Base-by-base conservation (phyloP, 2,888 invertebrate genomes). In the Lamproptera curius region DNA sequence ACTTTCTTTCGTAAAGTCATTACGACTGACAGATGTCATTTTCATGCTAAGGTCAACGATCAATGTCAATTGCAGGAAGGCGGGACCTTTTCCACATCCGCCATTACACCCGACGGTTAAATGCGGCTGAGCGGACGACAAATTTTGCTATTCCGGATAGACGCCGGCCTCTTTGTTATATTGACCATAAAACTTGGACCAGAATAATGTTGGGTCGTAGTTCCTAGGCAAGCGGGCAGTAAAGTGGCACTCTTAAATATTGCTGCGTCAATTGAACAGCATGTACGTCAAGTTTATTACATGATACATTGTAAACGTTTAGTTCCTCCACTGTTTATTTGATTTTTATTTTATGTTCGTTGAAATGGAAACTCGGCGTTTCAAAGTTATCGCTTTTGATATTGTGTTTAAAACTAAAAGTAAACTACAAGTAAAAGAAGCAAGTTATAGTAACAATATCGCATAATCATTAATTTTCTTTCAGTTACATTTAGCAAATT, bases 171-270 rank as follows among this genome's bases (percentile, higher is more conserved):
- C 31, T 42, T 42, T 45, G 46, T 37, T 61, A 61, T 61, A 77
- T 73, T 67, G 67, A 51, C 61, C 67, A 65, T 76, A 73, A 77
- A 77, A 62, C 60, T n/a, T 63, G 65, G 62, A 62, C 62, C 58
- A 59, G 60, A 20, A 20, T 71, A 69, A 66, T 66, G 65, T 54
- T 59, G 53, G 55, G 51, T 52, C 61, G 46, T 58, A 64, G 59
- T 42, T 42, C 31, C 46, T 65, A 61, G 62, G 59, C 60, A 55
- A 58, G 56, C 54, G 55, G 50, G 52, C 40, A 44, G 41, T 58
- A 55, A 56, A 61, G 36, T 39, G 47, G 46, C 49, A 38, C 47
- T 41, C 49, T 46, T 40, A 50, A 51, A 52, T 46, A 45, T 45
- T 42, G 39, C 41, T 50, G 16, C 42, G 20, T 43, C 34, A 14